These are phyloP conservation scores for Tupaia tana DNA, from an alignment of 2,113 vertebrate genomes.

Conservation along the genomic window DNA sequence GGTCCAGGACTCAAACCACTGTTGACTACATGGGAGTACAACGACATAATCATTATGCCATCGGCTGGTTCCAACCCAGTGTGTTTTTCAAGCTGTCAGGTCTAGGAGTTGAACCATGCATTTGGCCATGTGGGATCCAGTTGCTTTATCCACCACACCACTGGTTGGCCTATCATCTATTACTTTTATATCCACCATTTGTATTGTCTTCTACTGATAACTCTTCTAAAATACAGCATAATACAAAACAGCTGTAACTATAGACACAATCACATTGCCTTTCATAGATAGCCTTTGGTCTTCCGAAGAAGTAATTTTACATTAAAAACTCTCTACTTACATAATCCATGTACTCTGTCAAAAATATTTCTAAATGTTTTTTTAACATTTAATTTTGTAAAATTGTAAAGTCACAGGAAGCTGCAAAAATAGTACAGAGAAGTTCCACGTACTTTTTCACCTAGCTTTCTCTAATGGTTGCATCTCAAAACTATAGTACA, in stretches of 20 bases:
- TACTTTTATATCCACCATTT: background rate
- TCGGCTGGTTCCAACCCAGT: too few relatives aligned
- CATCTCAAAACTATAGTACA: background rate
- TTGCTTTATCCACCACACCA: too few relatives aligned
- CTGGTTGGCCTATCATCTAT: too few relatives aligned
- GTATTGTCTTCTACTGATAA: background rate
- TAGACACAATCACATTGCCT: background rate
- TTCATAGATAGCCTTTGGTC: background rate
- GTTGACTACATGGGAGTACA: too few relatives aligned
- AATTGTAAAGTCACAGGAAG: background rate
- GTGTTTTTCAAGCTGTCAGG: too few relatives aligned
- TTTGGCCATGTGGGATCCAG: too few relatives aligned
- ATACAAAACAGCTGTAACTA: background rate
- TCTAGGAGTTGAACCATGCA: too few relatives aligned
- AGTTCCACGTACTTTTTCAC: background rate
- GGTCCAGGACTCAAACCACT: too few relatives aligned
- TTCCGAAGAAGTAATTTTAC: background rate
- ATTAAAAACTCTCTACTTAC: background rate
- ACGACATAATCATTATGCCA: too few relatives aligned
- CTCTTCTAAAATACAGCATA: background rate
- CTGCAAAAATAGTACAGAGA: background rate
- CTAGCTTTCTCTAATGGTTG: background rate
- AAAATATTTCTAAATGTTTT: background rate
- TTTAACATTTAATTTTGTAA: background rate
- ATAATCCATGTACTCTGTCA: background rate